These are phyloP conservation scores for Oncopeltus fasciatus DNA, from an alignment of 1,140 invertebrate genomes.

Conservation along the genomic window DNA sequence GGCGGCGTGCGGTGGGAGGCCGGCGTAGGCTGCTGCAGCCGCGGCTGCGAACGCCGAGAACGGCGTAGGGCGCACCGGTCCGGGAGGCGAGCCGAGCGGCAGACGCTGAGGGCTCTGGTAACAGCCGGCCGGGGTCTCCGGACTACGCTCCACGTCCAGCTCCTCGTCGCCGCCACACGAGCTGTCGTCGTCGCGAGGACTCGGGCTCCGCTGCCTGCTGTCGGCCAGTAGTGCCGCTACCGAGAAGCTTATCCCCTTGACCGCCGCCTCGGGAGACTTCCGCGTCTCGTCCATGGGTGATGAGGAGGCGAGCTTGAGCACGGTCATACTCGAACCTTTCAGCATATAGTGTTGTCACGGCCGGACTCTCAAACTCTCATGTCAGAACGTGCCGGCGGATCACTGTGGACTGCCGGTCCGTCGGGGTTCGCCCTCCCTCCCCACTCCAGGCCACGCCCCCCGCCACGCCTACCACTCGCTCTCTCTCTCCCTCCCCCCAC, in stretches of 20 bases:
- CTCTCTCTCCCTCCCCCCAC: background rate
- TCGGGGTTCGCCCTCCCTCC: background rate
- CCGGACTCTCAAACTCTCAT: background rate
- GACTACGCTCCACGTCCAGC: constrained; percentile 15
- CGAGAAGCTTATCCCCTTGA: constrained; percentile 33
- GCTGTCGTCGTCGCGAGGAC: constrained; percentile 4
- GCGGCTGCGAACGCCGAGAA: constrained; percentile 25
- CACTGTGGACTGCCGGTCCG: background rate
- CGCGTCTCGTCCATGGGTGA: constrained; percentile 1
- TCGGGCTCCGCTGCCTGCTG: constrained; percentile 22
- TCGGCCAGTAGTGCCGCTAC: constrained; percentile 35
- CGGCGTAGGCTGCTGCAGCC: constrained; percentile 22
- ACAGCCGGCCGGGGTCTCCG: constrained; percentile 13
- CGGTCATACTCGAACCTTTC: constrained; percentile 17
- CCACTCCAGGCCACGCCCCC: background rate
- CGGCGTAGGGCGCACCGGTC: constrained; percentile 27
- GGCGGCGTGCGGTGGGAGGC: constrained; percentile 20
- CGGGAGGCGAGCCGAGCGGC: constrained; percentile 16
- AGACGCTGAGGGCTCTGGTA: constrained; percentile 13
- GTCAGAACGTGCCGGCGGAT: background rate
- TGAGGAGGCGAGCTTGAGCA: constrained; percentile 15
- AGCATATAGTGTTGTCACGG: constrained; percentile 19
- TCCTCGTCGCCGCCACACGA: constrained; percentile 12
- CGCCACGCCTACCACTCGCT: background rate
- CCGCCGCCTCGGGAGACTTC: constrained; percentile 22